A percentile compares a stretch with the other conserved stretches of the same genome.
Evolutionary conservation across 2,888 invertebrate genomes (phyloP).

Genomic region (Drosophila kuntzei): DNA sequence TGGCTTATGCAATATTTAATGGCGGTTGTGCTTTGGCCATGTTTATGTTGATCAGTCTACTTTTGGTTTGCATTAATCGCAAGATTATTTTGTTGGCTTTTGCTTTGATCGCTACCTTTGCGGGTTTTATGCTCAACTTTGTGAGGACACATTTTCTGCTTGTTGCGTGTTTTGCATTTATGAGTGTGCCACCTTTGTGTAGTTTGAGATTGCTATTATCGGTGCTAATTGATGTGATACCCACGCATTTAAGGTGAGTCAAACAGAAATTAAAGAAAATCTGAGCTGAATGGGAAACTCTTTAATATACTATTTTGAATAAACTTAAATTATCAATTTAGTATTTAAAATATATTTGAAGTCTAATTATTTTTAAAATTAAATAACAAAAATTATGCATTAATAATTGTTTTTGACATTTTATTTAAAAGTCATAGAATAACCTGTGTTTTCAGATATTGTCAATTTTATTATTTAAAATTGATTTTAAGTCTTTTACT

Average conservation of each 20-base stretch:
- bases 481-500: too few relatives aligned
- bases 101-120: background rate
- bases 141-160: background rate
- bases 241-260: conserved; percentile 44
- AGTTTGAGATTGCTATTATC: conserved; percentile 12
- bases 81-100: conserved; percentile 16
- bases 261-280: too few relatives aligned
- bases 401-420: too few relatives aligned
- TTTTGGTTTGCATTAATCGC: conserved; percentile 24
- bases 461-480: too few relatives aligned
- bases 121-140: conserved; percentile 33
- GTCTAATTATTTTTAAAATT: too few relatives aligned
- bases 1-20: conserved; percentile 4
- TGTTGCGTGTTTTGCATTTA: background rate
- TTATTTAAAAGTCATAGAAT: too few relatives aligned
- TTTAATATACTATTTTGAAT: too few relatives aligned
- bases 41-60: conserved; percentile 24
- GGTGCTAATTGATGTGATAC: conserved; percentile 36
- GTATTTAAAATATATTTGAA: too few relatives aligned
- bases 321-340: too few relatives aligned
- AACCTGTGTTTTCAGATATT: too few relatives aligned
- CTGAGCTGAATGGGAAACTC: too few relatives aligned
- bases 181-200: conserved; percentile 30
- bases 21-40: conserved; percentile 16
- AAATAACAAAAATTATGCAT: too few relatives aligned